Evolutionary conservation across 2,888 invertebrate species (phyloP), one percentile per base, ranked within the genome.

Genomic region (Noctua pronuba): DNA sequence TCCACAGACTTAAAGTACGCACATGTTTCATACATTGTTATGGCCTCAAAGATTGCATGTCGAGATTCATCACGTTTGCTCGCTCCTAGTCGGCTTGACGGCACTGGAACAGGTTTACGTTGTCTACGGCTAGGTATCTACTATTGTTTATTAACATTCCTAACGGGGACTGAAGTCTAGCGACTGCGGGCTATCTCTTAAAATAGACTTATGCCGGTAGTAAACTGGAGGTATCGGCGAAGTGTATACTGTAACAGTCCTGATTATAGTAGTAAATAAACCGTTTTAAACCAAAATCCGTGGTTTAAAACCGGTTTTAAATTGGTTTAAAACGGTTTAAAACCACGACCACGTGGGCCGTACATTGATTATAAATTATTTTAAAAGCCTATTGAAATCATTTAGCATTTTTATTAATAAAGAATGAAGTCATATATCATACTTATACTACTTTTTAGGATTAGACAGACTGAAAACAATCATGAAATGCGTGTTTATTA

Each of bases 101-200:
- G 67, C 58, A 67, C n/a, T 68, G 6, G 68, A 68, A 82, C 74
- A 67, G 73, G 74, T 85, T 87, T 69, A 62, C 80, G 77, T 77
- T 71, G 73, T 68, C 73, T 73, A 55, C 28, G 16, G 16, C 49
- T 72, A 44, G 16, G 66, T 62, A 28, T 41, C 41, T 65, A 55
- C 68, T 55, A 82, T 83, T 79, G 83, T 82, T 83, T 83, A 79
- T 79, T 80, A 75, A 84, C 62, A 83, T 84, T 83, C 80, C 75
- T 83, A 83, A 80, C 83, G 75, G 84, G 52, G 31, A 46, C 55
- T 67, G 28, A 74, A 74, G 58, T 38, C 69, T 68, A 74, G 73
- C 73, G 66, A 64, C 60, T 77, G 24, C 44, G 11, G 41, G 28
- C 68, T 80, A 69, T 75, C 75, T 75, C 70, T 71, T 62, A 62